A percentile compares a stretch with the other conserved stretches of the same genome.
Conservation (phyloP, 2,888 invertebrate genomes). For the Eremobia ochroleuca region DNA sequence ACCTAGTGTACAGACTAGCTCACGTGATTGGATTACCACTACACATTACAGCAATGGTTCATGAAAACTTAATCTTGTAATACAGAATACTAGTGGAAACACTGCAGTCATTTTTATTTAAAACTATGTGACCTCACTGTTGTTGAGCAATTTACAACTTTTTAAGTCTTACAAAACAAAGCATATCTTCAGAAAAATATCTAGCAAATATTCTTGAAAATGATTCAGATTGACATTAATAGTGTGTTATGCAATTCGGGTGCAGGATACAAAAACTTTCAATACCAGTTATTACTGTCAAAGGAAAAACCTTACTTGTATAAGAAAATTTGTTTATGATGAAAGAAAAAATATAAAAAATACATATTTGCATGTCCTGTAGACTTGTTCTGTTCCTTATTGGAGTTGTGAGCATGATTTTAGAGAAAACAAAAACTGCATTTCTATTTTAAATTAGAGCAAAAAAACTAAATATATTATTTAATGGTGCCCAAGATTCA, state of each 20-base stretch:
- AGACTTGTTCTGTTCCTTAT: neutral
- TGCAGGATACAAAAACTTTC: too few species aligned
- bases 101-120: neutral
- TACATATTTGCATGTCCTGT: neutral
- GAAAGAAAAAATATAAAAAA: too few species aligned
- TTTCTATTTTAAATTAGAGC: too few species aligned
- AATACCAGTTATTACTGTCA: too few species aligned
- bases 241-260: too few species aligned
- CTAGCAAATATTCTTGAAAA: too few species aligned
- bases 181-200: too few species aligned
- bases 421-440: neutral
- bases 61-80: constrained; percentile 9
- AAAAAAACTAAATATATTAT: neutral
- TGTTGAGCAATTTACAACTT: neutral
- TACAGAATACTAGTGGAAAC: neutral
- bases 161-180: neutral
- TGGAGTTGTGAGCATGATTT: neutral
- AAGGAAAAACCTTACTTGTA: too few species aligned
- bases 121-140: neutral
- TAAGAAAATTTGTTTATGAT: too few species aligned
- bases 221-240: too few species aligned
- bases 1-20: neutral
- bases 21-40: constrained; percentile 22
- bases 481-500: neutral
- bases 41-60: neutral